These are phyloP conservation scores for Siphamia tubifer DNA, from an alignment of 2,113 vertebrate species.

Conservation along the genomic window DNA sequence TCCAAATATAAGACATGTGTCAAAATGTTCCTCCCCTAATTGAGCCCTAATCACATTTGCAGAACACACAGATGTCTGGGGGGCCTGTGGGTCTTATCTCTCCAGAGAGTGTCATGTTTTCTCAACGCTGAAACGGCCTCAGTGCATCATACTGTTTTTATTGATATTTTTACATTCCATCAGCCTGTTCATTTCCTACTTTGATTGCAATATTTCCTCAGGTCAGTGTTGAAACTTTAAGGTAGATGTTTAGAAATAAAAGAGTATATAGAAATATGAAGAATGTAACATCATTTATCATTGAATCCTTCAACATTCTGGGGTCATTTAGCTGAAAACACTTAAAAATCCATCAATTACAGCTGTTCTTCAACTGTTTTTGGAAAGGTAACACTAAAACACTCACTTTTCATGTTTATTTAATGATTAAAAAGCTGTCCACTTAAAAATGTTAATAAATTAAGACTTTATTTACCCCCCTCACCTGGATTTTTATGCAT, in stretches of 20 bases:
- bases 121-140: neutral
- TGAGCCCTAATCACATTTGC: constrained; percentile 74
- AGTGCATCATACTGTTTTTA: neutral
- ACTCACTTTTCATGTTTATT: no score
- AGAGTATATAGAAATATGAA: no score
- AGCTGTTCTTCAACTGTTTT: no score
- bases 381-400: no score
- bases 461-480: no score
- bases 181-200: neutral
- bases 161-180: neutral
- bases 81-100: constrained; percentile 42
- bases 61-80: constrained; percentile 68
- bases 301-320: no score
- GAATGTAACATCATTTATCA: no score
- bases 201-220: neutral
- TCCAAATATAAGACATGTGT: constrained; percentile 74
- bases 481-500: no score
- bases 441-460: no score
- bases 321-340: no score
- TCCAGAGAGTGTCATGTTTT: constrained; percentile 66
- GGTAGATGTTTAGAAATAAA: neutral
- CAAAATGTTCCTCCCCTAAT: constrained; percentile 69
- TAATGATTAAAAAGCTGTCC: no score
- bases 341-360: no score
- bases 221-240: neutral